Base-by-base conservation (phyloP, 1,140 invertebrate genomes). In the Phocides pigmalion region DNA sequence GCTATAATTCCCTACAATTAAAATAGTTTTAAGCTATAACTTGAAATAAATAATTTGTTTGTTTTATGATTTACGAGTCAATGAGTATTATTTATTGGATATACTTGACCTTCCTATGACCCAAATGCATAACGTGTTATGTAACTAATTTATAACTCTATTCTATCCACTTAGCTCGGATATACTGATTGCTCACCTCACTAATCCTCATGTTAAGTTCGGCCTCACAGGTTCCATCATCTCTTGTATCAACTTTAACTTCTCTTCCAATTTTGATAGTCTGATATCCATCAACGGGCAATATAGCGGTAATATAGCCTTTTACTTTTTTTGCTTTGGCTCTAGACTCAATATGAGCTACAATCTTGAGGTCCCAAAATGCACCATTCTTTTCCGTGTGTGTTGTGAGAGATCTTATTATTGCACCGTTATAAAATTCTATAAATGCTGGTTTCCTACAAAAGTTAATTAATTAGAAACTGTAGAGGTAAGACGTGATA, bases 361-460 rank as follows among this genome's bases (percentile, higher is more conserved):
- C 91, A 0, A 93, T 79, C 62, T 77, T 89, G 58, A 94, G 72
- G 12, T 82, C 67, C 92, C 93, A 94, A 14, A 82, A 65, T 4
- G 79, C 76, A 47, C 68, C 68, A 17, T 65, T 71, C 22, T 83
- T 87, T 14, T 71, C 76, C 0, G 83, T 77, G 17, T 87, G 81
- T 20, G 91, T 89, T 35, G 92, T 92, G 0, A 94, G 74, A 47
- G 93, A 92, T 66, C 93, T 84, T 62, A 95, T 91, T 2, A 93
- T 72, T 0, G 92, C 88, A n/a, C 83, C 73, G 53, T 94, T 84
- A 62, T 90, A 93, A 46, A 92, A 90, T 74, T 94, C 93, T 15
- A 95, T 72, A 20, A 79, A 79, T 0, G 93, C 90, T 5, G 79
- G 71, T 83, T 93, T 93, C 94, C 93, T 93, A 56, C 28, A 79